Evolutionary conservation across 2,888 invertebrate species (phyloP), one percentile per base, ranked within the genome.

Genomic region (Latrodectus hesperus): DNA sequence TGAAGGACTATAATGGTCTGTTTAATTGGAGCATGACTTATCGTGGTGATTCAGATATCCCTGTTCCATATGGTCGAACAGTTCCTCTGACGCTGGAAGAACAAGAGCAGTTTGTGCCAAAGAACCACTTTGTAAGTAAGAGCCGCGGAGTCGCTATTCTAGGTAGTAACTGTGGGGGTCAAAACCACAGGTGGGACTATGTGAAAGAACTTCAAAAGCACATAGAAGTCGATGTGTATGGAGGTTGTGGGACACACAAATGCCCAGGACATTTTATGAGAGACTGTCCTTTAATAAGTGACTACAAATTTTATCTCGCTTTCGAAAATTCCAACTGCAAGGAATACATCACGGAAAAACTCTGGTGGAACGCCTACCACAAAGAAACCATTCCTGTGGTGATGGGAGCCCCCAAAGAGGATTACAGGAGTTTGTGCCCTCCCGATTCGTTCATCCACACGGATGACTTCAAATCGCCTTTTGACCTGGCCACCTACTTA

Each of bases 271-370:
- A 95, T 91, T 95, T 94, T 90, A 92, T 89, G 90, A 91, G 92
- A 1, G 95, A 95, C 91, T 96, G 95, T 90, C 91, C 93, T 4
- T 90, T 92, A 9, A 91, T 95, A 70, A 92, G 93, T 0, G 90
- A 93, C 11, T 96, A 95, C 91, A 93, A 95, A 90, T 96, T 96
- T 91, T 95, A 95, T 90, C 91, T 96, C 68, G 94, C 95, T 0
- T 94, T 95, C 89, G 96, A 96, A 91, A 95, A 95, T 91, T 94
- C 95, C 0, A 94, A 94, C 90, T 96, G 96, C 91, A 93, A 93
- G 9, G 94, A 95, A 91, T 96, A 96, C 90, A 92, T 95, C 72
- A 95, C 95, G 0, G 95, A 96, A 91, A 96, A 96, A 91, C 90
- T 94, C 0, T 95, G 94, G 92, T 94, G 95, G 93, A 94, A 95